Conservation (phyloP, 2,888 invertebrate genomes). For the Sisyra terminalis region DNA sequence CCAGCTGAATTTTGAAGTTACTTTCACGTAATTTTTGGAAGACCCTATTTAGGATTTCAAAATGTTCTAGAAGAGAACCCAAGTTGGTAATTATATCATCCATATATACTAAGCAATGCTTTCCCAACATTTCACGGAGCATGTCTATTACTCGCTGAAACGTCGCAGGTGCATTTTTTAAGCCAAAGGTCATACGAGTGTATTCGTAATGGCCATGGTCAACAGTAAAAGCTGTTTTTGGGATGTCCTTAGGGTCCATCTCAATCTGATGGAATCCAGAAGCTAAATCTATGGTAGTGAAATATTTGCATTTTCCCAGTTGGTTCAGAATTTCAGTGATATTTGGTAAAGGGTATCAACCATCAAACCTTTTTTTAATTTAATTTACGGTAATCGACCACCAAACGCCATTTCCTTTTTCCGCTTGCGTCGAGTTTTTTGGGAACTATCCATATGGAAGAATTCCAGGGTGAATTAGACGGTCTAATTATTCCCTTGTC, state of each 20-base stretch:
- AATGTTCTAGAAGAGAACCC: conserved; percentile 17
- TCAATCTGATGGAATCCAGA: conserved; percentile 15
- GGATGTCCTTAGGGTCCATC: conserved; percentile 12
- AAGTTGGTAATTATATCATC: conserved; percentile 19
- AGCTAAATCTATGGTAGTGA: conserved; percentile 14
- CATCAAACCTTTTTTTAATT: conserved; percentile 18
- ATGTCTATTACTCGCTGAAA: conserved; percentile 15
- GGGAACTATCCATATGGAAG: conserved; percentile 21
- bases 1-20: conserved; percentile 16
- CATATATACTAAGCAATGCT: conserved; percentile 16
- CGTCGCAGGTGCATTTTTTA: conserved; percentile 13
- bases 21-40: conserved; percentile 14
- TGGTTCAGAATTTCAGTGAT: conserved; percentile 14
- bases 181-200: conserved; percentile 14
- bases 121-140: conserved; percentile 13
- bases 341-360: conserved; percentile 17
- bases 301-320: conserved; percentile 13
- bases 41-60: conserved; percentile 12
- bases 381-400: conserved; percentile 17
- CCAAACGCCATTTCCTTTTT: conserved; percentile 18
- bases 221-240: conserved; percentile 15
- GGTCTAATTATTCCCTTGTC: conserved; percentile 18
- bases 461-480: conserved; percentile 19
- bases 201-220: conserved; percentile 14
- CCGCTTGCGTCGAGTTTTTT: conserved; percentile 20